Evolutionary conservation across 2,888 invertebrate species (phyloP).

Genomic region (Xanthorhoe designata): DNA sequence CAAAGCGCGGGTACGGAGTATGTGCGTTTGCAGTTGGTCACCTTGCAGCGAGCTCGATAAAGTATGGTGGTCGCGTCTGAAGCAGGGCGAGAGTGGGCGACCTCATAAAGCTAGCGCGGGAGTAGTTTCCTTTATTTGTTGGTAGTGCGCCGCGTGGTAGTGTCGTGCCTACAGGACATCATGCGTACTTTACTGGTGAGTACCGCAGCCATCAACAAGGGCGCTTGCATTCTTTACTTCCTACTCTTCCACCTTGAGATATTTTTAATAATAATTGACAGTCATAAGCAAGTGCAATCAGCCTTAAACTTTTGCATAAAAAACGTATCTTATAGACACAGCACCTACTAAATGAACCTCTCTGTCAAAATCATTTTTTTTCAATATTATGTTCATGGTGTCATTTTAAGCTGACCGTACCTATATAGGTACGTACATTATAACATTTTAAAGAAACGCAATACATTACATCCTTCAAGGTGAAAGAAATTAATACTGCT

Average conservation of each 20-base stretch:
- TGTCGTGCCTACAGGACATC: constrained; percentile 78
- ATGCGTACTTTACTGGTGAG: constrained; percentile 81
- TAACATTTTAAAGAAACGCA: background rate
- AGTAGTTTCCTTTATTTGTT: constrained; percentile 82
- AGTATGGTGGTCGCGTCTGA: constrained; percentile 80
- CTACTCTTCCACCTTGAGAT: constrained; percentile 39
- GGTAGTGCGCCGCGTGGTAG: constrained; percentile 76
- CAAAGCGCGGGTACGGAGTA: constrained; percentile 49
- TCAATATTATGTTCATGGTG: background rate
- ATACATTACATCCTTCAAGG: constrained; percentile 46
- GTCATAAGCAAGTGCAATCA: constrained; percentile 15
- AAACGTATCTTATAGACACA: too few species aligned
- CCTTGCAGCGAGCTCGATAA: constrained; percentile 69
- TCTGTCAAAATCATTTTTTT: background rate
- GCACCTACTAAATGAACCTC: too few species aligned
- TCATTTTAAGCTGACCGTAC: background rate
- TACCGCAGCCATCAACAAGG: constrained; percentile 59
- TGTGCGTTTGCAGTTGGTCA: constrained; percentile 72
- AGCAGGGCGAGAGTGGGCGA: constrained; percentile 83
- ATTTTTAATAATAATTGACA: constrained; percentile 26
- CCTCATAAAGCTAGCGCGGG: constrained; percentile 82
- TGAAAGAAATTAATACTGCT: constrained; percentile 32
- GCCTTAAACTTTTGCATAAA: too few species aligned
- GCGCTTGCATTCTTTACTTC: constrained; percentile 52
- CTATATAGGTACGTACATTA: too few species aligned